Evolutionary conservation across 2,113 vertebrate species (phyloP).

Genomic region (Mystacornis crossleyi): DNA sequence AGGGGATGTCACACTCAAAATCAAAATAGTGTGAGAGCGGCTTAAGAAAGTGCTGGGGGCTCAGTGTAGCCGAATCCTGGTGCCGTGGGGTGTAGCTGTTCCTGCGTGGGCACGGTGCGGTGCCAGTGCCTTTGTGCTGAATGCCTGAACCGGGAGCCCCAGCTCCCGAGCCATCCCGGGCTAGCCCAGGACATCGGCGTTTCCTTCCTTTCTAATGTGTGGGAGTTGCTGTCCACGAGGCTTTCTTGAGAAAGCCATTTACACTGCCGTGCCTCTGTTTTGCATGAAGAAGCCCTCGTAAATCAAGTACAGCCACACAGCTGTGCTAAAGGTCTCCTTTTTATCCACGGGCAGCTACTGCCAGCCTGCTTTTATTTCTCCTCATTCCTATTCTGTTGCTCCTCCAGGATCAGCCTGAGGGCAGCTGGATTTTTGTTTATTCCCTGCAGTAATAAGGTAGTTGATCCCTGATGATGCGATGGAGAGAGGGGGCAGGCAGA

Average conservation of each 20-base stretch:
- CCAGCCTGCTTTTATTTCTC: background rate
- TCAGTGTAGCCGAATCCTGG: background rate
- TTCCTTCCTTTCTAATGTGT: background rate
- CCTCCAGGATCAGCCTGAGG: background rate
- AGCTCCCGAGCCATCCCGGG: background rate
- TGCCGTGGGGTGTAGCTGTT: accelerated
- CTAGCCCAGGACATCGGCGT: background rate
- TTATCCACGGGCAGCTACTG: background rate
- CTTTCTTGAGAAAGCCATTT: constrained; percentile 5
- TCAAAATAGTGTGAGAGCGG: background rate
- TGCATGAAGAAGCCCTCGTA: background rate
- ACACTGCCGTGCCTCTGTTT: background rate
- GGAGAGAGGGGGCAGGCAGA: background rate
- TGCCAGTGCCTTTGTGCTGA: background rate
- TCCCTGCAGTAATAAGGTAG: background rate
- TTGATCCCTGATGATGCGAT: background rate
- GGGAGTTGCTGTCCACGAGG: background rate
- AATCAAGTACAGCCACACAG: background rate
- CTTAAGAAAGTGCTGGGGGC: background rate
- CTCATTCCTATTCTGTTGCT: background rate
- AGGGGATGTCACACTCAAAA: background rate
- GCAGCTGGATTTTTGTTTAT: background rate
- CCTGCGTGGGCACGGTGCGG: accelerated
- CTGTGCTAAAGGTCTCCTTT: background rate
- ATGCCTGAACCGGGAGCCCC: background rate